Percentiles rank a stretch among this genome's conserved stretches.
phyloP scores from a whole-genome alignment of 37 sponge, comb jelly and placozoan genomes.

The Dysidea cf. avara region DNA sequence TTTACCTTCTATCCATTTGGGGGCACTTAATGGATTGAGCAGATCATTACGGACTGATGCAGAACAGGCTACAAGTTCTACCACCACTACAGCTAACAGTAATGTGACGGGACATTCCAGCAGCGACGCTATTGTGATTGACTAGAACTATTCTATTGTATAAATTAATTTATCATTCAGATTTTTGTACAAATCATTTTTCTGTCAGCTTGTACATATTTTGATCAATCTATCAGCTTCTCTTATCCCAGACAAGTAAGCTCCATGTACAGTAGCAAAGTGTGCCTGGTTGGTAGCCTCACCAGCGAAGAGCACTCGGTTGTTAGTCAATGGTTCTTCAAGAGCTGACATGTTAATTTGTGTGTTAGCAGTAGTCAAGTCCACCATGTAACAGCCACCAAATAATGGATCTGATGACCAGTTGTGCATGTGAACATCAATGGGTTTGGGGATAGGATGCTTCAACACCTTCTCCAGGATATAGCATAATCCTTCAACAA shows the following conservation, averaged over 20 bases:
- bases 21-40: too few relatives aligned
- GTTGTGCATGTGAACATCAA: neutral
- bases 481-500: slow-evolving; percentile 4
- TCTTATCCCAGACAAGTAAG: slow-evolving; percentile 51
- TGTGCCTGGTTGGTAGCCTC: slow-evolving; percentile 50
- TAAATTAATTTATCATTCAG: too few relatives aligned
- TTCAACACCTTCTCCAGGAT: slow-evolving; percentile 26
- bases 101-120: too few relatives aligned
- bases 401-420: slow-evolving; percentile 32
- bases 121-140: too few relatives aligned
- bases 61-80: too few relatives aligned
- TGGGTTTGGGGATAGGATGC: slow-evolving; percentile 10
- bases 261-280: slow-evolving; percentile 51
- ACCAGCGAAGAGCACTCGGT: slow-evolving; percentile 70
- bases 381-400: slow-evolving; percentile 3
- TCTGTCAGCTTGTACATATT: slow-evolving; percentile 3
- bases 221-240: slow-evolving; percentile 51
- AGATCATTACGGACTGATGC: too few relatives aligned
- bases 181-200: too few relatives aligned
- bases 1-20: too few relatives aligned
- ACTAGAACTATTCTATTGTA: too few relatives aligned
- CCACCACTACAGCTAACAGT: too few relatives aligned
- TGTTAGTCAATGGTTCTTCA: slow-evolving; percentile 25
- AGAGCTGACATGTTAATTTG: slow-evolving; percentile 5
- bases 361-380: neutral